Conservation (phyloP, 2,113 vertebrate genomes). For the Todiramphus saurophagus region DNA sequence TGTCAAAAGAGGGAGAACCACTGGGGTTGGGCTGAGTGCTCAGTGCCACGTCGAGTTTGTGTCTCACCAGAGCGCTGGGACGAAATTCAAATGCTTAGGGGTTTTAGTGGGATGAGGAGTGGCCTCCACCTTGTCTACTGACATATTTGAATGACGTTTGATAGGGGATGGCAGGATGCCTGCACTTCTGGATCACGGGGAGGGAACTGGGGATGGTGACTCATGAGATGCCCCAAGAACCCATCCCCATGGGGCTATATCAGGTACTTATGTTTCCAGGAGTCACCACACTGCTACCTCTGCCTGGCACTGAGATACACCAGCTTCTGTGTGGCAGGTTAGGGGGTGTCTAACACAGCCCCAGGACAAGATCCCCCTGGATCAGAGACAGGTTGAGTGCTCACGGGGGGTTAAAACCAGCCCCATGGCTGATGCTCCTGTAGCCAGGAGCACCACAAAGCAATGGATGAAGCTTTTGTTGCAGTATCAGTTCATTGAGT, state of each 20-base stretch:
- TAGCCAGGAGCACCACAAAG: neutral
- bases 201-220: neutral
- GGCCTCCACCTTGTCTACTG: neutral
- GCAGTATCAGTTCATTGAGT: neutral
- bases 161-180: neutral
- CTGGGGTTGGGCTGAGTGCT: accelerated
- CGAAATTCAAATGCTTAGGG: neutral
- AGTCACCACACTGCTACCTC: neutral
- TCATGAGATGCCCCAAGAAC: neutral
- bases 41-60: neutral
- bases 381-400: neutral
- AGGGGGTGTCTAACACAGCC: neutral
- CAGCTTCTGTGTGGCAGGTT: neutral
- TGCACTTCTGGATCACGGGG: neutral
- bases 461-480: neutral
- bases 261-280: neutral
- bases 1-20: neutral
- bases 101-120: slow-evolving; percentile 45
- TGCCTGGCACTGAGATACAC: neutral
- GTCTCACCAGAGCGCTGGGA: neutral
- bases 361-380: neutral
- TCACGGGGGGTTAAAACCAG: neutral
- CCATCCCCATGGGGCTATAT: neutral
- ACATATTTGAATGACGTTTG: neutral
- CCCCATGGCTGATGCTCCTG: neutral